Evolutionary conservation across 2,113 vertebrate genomes (phyloP).

Genomic region (Megaleporinus macrocephalus): DNA sequence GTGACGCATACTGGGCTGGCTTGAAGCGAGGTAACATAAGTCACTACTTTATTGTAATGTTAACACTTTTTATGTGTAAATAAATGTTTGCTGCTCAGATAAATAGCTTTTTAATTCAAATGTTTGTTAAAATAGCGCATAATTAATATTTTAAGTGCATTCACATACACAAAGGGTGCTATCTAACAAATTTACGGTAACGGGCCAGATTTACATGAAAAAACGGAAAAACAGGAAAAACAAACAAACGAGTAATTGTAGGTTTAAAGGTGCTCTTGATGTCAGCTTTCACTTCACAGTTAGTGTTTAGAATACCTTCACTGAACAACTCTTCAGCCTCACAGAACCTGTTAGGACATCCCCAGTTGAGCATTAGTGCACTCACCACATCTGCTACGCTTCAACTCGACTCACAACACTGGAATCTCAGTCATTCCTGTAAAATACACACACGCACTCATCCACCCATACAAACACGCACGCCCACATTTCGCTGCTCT

Average conservation of each 20-base stretch:
- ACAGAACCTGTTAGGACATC: slow-evolving; percentile 8
- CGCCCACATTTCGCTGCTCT: neutral
- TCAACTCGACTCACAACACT: neutral
- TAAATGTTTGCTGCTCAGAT: no score
- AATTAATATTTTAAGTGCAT: neutral
- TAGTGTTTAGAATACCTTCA: neutral
- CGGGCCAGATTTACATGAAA: no score
- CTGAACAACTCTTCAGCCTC: neutral
- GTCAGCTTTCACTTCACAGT: neutral
- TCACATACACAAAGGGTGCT: neutral
- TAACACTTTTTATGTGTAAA: no score
- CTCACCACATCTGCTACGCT: slow-evolving; percentile 3
- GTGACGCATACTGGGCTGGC: no score
- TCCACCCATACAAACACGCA: neutral
- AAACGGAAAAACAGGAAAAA: neutral
- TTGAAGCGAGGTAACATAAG: no score
- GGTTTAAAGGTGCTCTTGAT: neutral
- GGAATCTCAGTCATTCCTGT: neutral
- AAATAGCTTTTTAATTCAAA: no score
- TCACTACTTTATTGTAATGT: no score
- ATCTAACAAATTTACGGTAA: no score
- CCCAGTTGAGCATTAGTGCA: neutral
- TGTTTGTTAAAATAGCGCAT: neutral
- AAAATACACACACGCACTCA: slow-evolving; percentile 18
- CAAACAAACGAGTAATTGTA: neutral